These are phyloP conservation scores for Galeopterus variegatus DNA, from an alignment of 2,113 vertebrate genomes.

Conservation along the genomic window DNA sequence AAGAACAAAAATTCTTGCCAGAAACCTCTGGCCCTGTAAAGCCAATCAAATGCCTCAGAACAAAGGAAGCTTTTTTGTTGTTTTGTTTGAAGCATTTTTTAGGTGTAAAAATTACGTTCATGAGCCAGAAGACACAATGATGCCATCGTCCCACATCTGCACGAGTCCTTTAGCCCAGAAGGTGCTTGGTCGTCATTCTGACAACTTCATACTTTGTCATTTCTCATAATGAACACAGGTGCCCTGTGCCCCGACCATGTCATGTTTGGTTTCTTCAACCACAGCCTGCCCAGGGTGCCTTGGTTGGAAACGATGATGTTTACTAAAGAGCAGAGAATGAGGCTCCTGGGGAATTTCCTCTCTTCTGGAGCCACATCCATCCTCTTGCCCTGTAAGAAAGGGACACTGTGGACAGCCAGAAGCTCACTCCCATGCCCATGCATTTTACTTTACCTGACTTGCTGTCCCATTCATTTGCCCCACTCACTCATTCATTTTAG, in stretches of 20 bases:
- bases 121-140: neutral
- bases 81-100: neutral
- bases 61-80: neutral
- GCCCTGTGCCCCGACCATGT: neutral
- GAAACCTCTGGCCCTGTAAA: neutral
- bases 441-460: neutral
- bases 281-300: neutral
- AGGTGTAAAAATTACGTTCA: neutral
- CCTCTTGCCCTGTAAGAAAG: neutral
- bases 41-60: neutral
- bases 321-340: neutral
- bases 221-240: neutral
- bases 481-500: neutral
- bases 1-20: neutral
- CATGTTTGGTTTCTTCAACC: neutral
- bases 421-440: accelerated
- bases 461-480: neutral
- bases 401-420: neutral
- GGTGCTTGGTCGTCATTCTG: too few species aligned
- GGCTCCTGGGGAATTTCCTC: neutral
- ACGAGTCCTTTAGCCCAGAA: neutral
- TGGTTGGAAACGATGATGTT: neutral
- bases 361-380: neutral
- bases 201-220: neutral
- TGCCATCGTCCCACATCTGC: neutral